Evolutionary conservation across 2,797 vertebrate genomes (phyloP).

Genomic region (Coranthus polyacanthus): DNA sequence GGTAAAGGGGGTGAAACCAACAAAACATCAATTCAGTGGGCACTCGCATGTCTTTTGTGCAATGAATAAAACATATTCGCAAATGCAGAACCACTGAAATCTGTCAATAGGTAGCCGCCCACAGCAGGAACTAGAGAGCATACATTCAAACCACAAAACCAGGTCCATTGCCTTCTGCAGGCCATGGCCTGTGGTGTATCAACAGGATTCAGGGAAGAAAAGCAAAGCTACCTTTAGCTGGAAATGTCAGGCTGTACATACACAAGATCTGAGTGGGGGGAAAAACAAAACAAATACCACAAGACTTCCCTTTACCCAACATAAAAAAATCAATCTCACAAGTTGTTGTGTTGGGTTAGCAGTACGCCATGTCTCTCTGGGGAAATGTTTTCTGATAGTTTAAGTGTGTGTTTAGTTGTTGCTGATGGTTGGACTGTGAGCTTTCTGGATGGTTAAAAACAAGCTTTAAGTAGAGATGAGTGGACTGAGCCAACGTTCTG

Average conservation of each 20-base stretch:
- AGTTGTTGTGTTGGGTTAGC: not conserved
- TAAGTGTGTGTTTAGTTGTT: too few relatives aligned
- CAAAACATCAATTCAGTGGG: not conserved
- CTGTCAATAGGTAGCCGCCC: slow-evolving; percentile 42
- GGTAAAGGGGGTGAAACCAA: slow-evolving; percentile 11
- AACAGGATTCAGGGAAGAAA: slow-evolving; percentile 47
- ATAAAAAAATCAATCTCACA: slow-evolving; percentile 23
- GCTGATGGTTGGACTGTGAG: not conserved
- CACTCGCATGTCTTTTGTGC: not conserved
- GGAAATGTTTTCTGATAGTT: not conserved
- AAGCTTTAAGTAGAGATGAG: slow-evolving; percentile 16
- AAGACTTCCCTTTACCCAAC: slow-evolving; percentile 1
- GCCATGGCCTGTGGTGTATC: slow-evolving; percentile 41
- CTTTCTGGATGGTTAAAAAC: slow-evolving; percentile 25
- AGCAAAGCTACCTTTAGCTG: slow-evolving; percentile 39
- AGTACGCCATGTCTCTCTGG: not conserved
- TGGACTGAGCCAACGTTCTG: slow-evolving; percentile 16
- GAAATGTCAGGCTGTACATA: slow-evolving; percentile 48
- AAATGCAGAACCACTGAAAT: slow-evolving; percentile 31
- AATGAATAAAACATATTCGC: slow-evolving; percentile 36
- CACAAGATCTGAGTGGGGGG: slow-evolving; percentile 26
- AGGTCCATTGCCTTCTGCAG: slow-evolving; percentile 23
- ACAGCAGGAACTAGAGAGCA: slow-evolving; percentile 21
- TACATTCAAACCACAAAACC: slow-evolving; percentile 5
- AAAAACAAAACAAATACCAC: slow-evolving; percentile 13